Evolutionary conservation across 1,140 invertebrate species (phyloP), one percentile per base, ranked within the genome.

Genomic region (Cephus cinctus): DNA sequence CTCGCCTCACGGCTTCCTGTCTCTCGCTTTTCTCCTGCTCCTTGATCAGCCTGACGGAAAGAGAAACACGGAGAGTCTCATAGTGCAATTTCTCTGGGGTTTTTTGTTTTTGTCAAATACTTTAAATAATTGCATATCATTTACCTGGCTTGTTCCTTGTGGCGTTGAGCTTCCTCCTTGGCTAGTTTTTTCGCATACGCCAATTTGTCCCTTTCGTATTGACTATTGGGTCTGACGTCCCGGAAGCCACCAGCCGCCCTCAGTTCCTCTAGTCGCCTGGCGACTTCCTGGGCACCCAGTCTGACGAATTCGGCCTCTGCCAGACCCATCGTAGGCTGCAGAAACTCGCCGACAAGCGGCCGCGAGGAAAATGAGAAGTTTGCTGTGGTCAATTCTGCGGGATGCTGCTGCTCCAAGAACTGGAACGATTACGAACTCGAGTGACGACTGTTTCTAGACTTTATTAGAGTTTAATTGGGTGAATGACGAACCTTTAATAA

Each of bases 331-430:
- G 75, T 76, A 6, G 78, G 77, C 64, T 94, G 90, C 12, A 93
- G 76, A 67, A 95, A 97, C 45, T 96, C 90, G 5, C 95, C 95
- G 27, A 98, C 82, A 39, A 95, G 82, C 0, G 88, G 82, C 48
- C 90, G 86, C 21, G 92, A 88, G 39, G 89, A 94, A 71, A 96
- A 97, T 25, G 88, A 94, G 71, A 97, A 97, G 73, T 96, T 90
- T 16, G 93, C 90, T 15, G 86, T 81, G 1, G 83, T 86, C 32
- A 97, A 75, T 51, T 92, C 89, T 5, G 82, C 75, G 15, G 79
- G 82, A 47, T 85, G 86, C 69, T 89, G 86, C 65, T 86, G 82
- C 53, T 92, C 89, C 58, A 92, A 73, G 67, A 89, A 89, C 87
- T 92, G 72, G 11, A 31, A 19, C 6, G 23, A 32, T 42, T 5